A percentile compares a stretch with the other conserved stretches of the same genome.
phyloP scores from a whole-genome alignment of 2,113 vertebrate species.

The Otocyon megalotis region DNA sequence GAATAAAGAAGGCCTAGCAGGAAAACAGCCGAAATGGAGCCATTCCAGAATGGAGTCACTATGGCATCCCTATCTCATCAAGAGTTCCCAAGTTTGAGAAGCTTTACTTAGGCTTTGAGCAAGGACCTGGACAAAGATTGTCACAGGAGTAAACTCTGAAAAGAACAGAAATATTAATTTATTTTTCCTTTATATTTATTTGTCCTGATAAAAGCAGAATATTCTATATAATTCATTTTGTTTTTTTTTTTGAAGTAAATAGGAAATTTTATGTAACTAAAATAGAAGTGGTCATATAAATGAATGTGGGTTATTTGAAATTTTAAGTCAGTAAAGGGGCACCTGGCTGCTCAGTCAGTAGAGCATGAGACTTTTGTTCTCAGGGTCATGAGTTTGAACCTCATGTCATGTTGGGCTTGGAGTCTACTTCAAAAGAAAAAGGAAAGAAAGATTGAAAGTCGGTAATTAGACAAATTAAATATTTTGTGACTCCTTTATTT shows the following conservation, averaged over 20 bases:
- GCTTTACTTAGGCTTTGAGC: not conserved
- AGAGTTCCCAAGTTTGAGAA: not conserved
- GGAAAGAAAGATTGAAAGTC: not conserved
- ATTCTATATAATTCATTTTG: not conserved
- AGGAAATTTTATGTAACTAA: not conserved
- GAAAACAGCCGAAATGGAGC: not conserved
- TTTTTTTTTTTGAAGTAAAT: not conserved
- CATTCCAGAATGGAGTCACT: not conserved
- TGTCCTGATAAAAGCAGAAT: not conserved
- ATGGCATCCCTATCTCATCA: not conserved
- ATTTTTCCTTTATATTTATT: not conserved
- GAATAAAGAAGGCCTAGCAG: not conserved
- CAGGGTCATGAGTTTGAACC: not conserved
- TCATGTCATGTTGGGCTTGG: not conserved
- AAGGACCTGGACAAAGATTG: not conserved
- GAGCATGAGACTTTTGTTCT: not conserved
- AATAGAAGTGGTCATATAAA: not conserved
- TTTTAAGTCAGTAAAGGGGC: not conserved
- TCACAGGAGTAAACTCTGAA: not conserved
- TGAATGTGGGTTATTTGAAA: not conserved
- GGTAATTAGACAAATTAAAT: not conserved
- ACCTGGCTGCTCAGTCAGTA: not conserved
- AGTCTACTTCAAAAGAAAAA: not conserved
- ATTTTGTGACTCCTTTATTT: not conserved
- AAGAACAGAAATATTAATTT: not conserved